Evolutionary conservation across 2,797 vertebrate genomes (phyloP).

Genomic region (Trematomus bernacchii): DNA sequence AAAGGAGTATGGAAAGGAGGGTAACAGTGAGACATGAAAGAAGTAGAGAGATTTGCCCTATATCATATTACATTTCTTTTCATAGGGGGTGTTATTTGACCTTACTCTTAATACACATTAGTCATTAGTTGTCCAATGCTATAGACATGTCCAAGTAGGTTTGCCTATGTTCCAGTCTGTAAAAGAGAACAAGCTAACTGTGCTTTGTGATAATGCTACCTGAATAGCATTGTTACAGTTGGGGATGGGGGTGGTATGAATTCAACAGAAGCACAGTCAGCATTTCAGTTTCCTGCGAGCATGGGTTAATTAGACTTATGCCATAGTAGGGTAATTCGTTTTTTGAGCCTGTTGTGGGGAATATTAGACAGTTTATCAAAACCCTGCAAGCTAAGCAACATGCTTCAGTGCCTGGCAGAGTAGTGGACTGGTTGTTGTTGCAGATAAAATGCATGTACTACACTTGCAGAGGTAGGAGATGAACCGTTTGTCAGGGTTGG

Average conservation of each 20-base stretch:
- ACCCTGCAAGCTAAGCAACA: slow-evolving; percentile 47
- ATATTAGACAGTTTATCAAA: slow-evolving; percentile 48
- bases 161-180: slow-evolving; percentile 59
- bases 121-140: slow-evolving; percentile 8
- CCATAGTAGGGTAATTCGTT: slow-evolving; percentile 30
- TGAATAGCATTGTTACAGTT: slow-evolving; percentile 28
- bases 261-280: slow-evolving; percentile 40
- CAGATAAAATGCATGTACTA: slow-evolving; percentile 49
- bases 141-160: slow-evolving; percentile 51
- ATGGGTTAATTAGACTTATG: slow-evolving; percentile 54
- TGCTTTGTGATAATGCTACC: slow-evolving; percentile 31
- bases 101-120: slow-evolving; percentile 36
- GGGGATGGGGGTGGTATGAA: slow-evolving; percentile 17
- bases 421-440: slow-evolving; percentile 43
- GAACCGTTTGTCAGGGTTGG: slow-evolving; percentile 47
- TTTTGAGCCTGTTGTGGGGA: slow-evolving; percentile 38
- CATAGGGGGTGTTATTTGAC: slow-evolving; percentile 20
- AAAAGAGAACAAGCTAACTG: slow-evolving; percentile 49
- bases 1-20: not conserved
- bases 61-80: slow-evolving; percentile 28
- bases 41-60: slow-evolving; percentile 30
- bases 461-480: slow-evolving; percentile 55
- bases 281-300: slow-evolving; percentile 40
- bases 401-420: slow-evolving; percentile 22
- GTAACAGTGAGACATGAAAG: slow-evolving; percentile 34